A percentile compares a stretch with the other conserved stretches of the same genome.
Evolutionary conservation across 2,888 invertebrate genomes (phyloP).

Genomic region (Parnassius glacialis): DNA sequence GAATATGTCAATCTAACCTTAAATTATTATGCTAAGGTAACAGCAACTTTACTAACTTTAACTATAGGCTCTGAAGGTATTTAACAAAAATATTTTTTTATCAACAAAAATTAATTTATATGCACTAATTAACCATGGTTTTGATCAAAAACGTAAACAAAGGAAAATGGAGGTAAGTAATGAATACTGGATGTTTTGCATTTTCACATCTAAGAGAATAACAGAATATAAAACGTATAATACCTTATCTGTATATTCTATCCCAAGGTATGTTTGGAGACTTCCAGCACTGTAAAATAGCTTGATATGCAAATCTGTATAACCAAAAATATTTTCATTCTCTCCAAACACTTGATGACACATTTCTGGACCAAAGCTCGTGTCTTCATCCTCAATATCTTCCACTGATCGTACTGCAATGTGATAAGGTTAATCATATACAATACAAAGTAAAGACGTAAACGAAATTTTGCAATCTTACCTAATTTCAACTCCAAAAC

Average conservation of each 20-base stretch:
- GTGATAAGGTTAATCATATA: conserved; percentile 14
- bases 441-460: not conserved
- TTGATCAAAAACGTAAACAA: too few species aligned
- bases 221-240: not conserved
- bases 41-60: too few species aligned
- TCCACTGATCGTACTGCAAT: conserved; percentile 80
- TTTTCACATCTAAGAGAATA: conserved; percentile 18
- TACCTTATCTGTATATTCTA: conserved; percentile 85
- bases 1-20: too few species aligned
- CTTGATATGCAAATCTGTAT: conserved; percentile 89
- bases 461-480: conserved; percentile 37
- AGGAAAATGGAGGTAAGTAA: too few species aligned
- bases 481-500: conserved; percentile 80
- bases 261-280: conserved; percentile 89
- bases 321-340: conserved; percentile 96
- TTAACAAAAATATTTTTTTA: too few species aligned
- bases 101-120: too few species aligned
- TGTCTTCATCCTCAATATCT: conserved; percentile 84
- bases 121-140: too few species aligned
- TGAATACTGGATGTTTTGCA: conserved; percentile 8
- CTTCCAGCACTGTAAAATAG: conserved; percentile 91
- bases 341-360: conserved; percentile 97
- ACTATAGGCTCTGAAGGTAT: too few species aligned
- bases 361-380: conserved; percentile 90
- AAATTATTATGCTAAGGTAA: too few species aligned